Base-by-base conservation (phyloP, 1,140 invertebrate genomes). In the Geopemphigus sp. region DNA sequence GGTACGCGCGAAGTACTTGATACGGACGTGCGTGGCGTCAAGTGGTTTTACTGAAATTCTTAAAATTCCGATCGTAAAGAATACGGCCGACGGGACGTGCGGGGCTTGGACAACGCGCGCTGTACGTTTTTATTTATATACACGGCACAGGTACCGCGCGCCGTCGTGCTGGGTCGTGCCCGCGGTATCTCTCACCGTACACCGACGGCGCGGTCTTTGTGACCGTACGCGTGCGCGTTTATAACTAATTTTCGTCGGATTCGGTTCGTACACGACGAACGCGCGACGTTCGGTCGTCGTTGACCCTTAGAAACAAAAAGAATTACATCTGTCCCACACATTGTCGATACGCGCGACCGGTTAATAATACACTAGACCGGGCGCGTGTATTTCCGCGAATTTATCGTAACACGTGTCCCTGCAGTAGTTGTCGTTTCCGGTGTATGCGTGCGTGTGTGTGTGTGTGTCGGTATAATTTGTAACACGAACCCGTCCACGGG, bases 281-380 rank as follows among this genome's bases (percentile, higher is more conserved):
- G 24, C 15, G 17, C 56, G 22, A 57, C 5, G n/a, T n/a, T 11
- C n/a, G 26, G 64, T 47, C n/a, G 32, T 24, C 64, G 5, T 17
- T 22, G n/a, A 72, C 68, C 68, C 68, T 72, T 54, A 54, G 54
- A 72, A 72, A 72, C 29, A 72, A 72, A 72, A 53, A 72, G 22
- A 11, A 64, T 32, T 50, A 72, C 68, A 72, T 72, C 68, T 72
- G 68, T 72, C 26, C 15, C 47, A 54, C 68, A 72, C 32, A 39
- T 39, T 39, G 32, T 8, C 32, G 32, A 39, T 8, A 68, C 45
- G 22, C 10, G 29, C 6, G 6, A 8, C 29, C 1, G 0, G 39
- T 26, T 15, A 39, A 4, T 39, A 39, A 3, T 4, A 39, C 32
- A 39, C n/a, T n/a, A n/a, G n/a, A n/a, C n/a, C n/a, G n/a, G n/a